Percentiles rank a stretch among this genome's conserved stretches.
Evolutionary conservation across 2,113 vertebrate genomes (phyloP).

Genomic region (Rhabdornis inornatus): DNA sequence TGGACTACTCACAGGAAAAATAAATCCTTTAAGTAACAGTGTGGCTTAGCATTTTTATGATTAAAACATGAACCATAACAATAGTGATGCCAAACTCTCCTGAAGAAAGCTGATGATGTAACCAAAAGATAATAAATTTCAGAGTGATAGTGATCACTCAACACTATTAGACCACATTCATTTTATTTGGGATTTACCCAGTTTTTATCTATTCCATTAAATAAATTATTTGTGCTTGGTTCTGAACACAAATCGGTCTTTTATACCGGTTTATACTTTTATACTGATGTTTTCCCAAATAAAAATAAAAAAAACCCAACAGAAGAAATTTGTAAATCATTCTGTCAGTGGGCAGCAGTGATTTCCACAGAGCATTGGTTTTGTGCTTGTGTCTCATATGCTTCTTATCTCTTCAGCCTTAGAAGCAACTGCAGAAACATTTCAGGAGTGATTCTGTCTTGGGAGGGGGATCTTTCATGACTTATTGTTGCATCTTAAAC

Average conservation of each 20-base stretch:
- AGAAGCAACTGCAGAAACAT: neutral
- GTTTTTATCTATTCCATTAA: neutral
- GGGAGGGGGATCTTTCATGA: neutral
- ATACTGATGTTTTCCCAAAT: neutral
- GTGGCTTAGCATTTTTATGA: neutral
- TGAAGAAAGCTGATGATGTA: neutral
- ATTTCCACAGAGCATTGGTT: neutral
- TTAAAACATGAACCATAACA: neutral
- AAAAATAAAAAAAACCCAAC: neutral
- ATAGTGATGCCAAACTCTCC: neutral
- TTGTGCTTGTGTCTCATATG: neutral
- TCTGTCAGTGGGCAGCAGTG: neutral
- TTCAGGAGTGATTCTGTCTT: neutral
- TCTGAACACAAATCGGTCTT: neutral
- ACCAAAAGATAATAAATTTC: neutral
- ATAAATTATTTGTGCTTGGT: neutral
- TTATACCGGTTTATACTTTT: neutral
- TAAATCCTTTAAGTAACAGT: neutral
- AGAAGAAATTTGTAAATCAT: neutral
- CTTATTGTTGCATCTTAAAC: neutral
- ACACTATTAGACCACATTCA: neutral
- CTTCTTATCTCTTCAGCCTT: neutral
- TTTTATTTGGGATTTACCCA: neutral
- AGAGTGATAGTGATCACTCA: fast-evolving
- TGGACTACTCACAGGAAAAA: neutral